Evolutionary conservation across 2,113 vertebrate species (phyloP).

Genomic region (Corythoichthys intestinalis): DNA sequence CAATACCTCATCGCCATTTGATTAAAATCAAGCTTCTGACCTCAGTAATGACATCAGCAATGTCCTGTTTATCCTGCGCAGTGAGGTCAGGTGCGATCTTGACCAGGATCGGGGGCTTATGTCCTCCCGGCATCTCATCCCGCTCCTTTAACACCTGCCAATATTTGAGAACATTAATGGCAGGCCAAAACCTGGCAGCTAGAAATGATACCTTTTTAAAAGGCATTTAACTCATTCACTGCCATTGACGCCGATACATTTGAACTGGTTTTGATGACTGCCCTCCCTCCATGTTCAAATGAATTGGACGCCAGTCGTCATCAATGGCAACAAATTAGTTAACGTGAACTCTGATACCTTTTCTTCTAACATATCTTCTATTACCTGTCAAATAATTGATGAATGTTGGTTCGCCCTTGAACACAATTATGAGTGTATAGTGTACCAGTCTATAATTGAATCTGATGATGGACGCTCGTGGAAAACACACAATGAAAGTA

Average conservation of each 20-base stretch:
- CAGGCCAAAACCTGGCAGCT: background rate
- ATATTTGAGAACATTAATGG: background rate
- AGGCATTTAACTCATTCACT: background rate
- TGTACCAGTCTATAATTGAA: background rate
- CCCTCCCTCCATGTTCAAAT: too few relatives aligned
- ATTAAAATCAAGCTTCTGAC: conserved; percentile 56
- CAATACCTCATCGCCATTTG: background rate
- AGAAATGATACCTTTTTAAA: background rate
- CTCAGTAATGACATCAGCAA: conserved; percentile 83
- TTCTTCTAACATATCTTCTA: background rate
- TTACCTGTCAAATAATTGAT: too few relatives aligned
- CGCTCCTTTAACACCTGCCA: conserved; percentile 84
- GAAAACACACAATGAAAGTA: too few relatives aligned
- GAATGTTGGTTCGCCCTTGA: background rate
- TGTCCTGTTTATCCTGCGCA: conserved; percentile 82
- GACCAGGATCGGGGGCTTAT: conserved; percentile 81
- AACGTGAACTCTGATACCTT: background rate
- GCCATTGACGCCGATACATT: too few relatives aligned
- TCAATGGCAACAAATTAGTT: too few relatives aligned
- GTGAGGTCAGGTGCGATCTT: conserved; percentile 94
- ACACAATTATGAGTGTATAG: background rate
- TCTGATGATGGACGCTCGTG: background rate
- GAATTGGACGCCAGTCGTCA: too few relatives aligned
- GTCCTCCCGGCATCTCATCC: conserved; percentile 66
- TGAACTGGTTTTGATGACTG: too few relatives aligned